Base-by-base conservation (phyloP, 1,140 invertebrate species). In the Whitmania pigra region DNA sequence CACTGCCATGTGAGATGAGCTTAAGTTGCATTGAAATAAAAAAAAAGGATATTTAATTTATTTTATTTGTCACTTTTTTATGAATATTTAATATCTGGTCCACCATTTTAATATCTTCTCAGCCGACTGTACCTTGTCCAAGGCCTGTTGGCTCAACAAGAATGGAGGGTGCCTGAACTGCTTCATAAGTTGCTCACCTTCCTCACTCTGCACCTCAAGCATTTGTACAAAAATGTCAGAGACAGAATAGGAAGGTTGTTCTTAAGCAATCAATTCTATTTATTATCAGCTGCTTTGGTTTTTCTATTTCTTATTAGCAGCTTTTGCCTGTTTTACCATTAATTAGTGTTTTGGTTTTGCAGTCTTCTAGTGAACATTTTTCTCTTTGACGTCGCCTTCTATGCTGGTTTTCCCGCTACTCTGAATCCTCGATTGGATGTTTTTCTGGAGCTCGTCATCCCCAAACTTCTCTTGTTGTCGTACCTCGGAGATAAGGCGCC, bases 191-290 rank as follows among this genome's bases (percentile, higher is more conserved):
- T 89, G 0, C 72, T 84, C 7, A 74, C 81, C 3, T 80, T 82
- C 73, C 78, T 89, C 13, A 80, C 78, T 40, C 81, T 82, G 72
- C 73, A 86, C 82, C 68, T 91, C 85, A 85, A 88, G 84, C 70
- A 92, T 87, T 79, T 89, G 86, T 87, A 86, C 77, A 84, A 86
- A 78, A 92, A 90, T 79, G 87, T 95, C 0, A 82, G 93, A 11
- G 88, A 90, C 73, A 86, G 88, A 76, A 80, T 93, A 73, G 86
- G 86, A 77, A 82, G 83, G 85, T 85, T 79, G 29, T 22, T 18
- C 74, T 63, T 25, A 25, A 49, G 15, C 43, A 49, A 36, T 6
- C 31, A 36, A 3, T 49, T 49, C 5, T 49, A 15, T 20, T 63
- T 63, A 63, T 63, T 63, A n/a, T 40, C 2, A 31, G 15, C 36